These are phyloP conservation scores for Temnothorax nylanderi DNA, from an alignment of 1,140 invertebrate genomes.

Conservation along the genomic window DNA sequence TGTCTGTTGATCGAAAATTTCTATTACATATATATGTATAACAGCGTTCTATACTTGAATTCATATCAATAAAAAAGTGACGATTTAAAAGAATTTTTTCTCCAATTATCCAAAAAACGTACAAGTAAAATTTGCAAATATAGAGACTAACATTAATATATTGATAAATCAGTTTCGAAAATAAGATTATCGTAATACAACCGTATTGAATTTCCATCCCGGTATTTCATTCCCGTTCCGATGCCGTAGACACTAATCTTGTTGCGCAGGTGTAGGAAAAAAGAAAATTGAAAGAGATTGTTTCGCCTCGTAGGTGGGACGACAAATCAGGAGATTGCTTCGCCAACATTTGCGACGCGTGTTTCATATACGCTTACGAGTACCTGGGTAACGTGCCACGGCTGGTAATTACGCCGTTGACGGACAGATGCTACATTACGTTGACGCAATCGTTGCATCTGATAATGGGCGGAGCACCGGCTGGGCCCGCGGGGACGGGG, in stretches of 20 bases:
- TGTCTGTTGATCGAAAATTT: neutral
- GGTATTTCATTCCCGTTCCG: neutral
- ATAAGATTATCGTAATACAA: neutral
- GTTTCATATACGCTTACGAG: slow-evolving; percentile 96
- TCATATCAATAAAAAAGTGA: neutral
- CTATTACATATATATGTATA: neutral
- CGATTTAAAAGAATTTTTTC: neutral
- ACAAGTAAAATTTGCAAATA: neutral
- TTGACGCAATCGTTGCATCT: slow-evolving; percentile 94
- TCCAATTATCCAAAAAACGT: neutral
- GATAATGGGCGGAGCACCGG: slow-evolving; percentile 94
- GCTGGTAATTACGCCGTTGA: slow-evolving; percentile 94
- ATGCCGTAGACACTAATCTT: slow-evolving; percentile 2
- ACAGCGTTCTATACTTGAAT: neutral
- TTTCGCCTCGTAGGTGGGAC: slow-evolving; percentile 89
- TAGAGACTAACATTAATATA: neutral
- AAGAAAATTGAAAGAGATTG: slow-evolving; percentile 41
- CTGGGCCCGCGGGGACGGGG: slow-evolving; percentile 97
- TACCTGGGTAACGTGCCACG: slow-evolving; percentile 95
- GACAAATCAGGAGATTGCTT: slow-evolving; percentile 93
- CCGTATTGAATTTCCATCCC: neutral
- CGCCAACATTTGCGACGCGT: slow-evolving; percentile 96
- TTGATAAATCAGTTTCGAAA: slow-evolving; percentile 3
- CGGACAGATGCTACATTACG: slow-evolving; percentile 95
- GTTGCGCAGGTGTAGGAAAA: slow-evolving; percentile 20